Evolutionary conservation across 2,888 invertebrate genomes (phyloP), one percentile per base, ranked within the genome.

Genomic region (Xanthostigma xanthostigma): DNA sequence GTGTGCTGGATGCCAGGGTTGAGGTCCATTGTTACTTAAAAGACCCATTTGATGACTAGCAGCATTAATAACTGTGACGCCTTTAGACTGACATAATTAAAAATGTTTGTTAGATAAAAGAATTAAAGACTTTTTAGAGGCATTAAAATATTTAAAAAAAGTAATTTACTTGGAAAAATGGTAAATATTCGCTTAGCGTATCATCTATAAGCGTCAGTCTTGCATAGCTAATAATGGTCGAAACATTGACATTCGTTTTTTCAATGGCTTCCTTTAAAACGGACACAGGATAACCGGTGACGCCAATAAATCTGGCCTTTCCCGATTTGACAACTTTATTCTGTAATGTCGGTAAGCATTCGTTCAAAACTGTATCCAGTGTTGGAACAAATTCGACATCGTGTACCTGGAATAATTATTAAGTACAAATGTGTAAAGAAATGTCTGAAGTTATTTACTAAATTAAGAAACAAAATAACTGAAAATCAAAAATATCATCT

Each of bases 341-440:
- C 55, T 84, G 80, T 10, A 95, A 64, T 1, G 83, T 78, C 3
- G 94, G 94, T 38, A 96, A 64, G 0, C 93, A 92, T 67, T 95
- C 92, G 46, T 85, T 82, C 1, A 93, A 57, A 4, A 96, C 72
- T 9, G 84, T 67, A 40, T 88, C 80, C 14, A 81, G 64, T 52
- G 76, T 79, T 8, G 83, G 78, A 0, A 89, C 86, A 63, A 92
- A 95, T 59, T 94, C 93, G 48, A 88, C 70, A 60, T 96, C 95
- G 60, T 95, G 95, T n/a, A 94, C 77, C 91, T 94, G 61, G 33
- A 59, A 62, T 1, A n/a, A 53, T 17, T 33, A 48, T n/a, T n/a
- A 3, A 44, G 41, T 35, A 27, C 27, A 27, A 27, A 27, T 27
- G 4, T 17, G 4, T 17, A 4, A 17, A 17, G 4, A 27, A 27